These are phyloP conservation scores for Ondatra zibethicus DNA, from an alignment of 2,113 vertebrate species.

Conservation along the genomic window DNA sequence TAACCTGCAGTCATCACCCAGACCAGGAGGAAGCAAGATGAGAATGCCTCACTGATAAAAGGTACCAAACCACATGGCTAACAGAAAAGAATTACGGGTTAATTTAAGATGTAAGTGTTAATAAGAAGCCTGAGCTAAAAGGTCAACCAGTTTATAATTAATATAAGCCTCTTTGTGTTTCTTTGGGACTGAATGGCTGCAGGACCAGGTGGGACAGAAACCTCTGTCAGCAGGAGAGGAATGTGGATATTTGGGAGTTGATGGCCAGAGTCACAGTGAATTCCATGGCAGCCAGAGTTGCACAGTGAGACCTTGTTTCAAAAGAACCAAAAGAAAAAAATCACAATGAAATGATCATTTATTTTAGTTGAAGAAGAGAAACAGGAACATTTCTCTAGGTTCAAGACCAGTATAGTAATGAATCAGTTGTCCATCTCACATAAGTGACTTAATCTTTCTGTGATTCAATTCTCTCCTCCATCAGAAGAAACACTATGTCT, in stretches of 20 bases:
- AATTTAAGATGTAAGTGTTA: too few relatives aligned
- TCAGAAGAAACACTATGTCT: background rate
- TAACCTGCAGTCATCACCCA: too few relatives aligned
- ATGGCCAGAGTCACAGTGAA: background rate
- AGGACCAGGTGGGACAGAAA: too few relatives aligned
- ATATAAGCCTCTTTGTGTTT: too few relatives aligned
- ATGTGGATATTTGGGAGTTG: background rate
- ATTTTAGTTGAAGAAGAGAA: background rate
- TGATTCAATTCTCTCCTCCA: background rate
- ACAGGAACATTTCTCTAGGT: background rate
- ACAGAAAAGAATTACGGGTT: too few relatives aligned
- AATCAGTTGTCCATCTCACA: background rate
- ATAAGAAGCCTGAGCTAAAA: too few relatives aligned
- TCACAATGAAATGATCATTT: background rate
- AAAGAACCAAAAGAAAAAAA: background rate
- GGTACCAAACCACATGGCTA: too few relatives aligned
- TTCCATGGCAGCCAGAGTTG: background rate
- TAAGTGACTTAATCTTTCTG: background rate
- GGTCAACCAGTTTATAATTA: too few relatives aligned
- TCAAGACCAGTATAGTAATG: background rate
- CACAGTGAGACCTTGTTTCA: background rate
- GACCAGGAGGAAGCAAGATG: too few relatives aligned
- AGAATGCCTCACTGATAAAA: too few relatives aligned
- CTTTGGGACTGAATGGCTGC: too few relatives aligned
- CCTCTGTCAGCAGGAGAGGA: too few relatives aligned